Percentiles rank a stretch among this genome's conserved stretches.
phyloP scores from a whole-genome alignment of 2,888 invertebrate genomes.

The Coenonympha glycerion region DNA sequence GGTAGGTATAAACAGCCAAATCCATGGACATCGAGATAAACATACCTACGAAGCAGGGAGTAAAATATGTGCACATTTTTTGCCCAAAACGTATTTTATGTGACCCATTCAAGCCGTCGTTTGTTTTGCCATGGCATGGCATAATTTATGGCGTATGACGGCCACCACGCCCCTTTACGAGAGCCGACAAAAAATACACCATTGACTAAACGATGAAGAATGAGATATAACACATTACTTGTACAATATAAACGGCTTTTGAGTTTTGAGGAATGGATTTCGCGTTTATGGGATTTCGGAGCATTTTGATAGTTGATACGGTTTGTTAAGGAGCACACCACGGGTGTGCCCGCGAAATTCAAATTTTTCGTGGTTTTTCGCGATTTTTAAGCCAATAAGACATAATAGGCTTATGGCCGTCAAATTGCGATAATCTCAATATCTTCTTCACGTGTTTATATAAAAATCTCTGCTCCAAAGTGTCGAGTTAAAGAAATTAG shows the following conservation, averaged over 20 bases:
- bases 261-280: neutral
- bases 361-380: too few species aligned
- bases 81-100: constrained; percentile 23
- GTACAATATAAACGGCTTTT: neutral
- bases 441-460: too few species aligned
- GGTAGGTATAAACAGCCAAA: neutral
- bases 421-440: too few species aligned
- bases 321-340: too few species aligned
- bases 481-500: too few species aligned
- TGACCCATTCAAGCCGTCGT: constrained; percentile 34
- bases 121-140: constrained; percentile 47
- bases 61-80: constrained; percentile 11
- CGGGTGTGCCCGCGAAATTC: too few species aligned
- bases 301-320: neutral
- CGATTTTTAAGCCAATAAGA: too few species aligned
- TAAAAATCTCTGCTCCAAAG: too few species aligned
- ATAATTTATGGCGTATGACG: constrained; percentile 53
- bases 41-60: neutral
- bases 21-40: constrained; percentile 1
- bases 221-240: neutral
- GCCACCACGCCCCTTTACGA: constrained; percentile 47
- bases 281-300: neutral
- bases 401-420: too few species aligned
- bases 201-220: constrained; percentile 26
- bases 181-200: constrained; percentile 36